Evolutionary conservation across 2,113 vertebrate species (phyloP), one percentile per base, ranked within the genome.

Genomic region (Grus americana): DNA sequence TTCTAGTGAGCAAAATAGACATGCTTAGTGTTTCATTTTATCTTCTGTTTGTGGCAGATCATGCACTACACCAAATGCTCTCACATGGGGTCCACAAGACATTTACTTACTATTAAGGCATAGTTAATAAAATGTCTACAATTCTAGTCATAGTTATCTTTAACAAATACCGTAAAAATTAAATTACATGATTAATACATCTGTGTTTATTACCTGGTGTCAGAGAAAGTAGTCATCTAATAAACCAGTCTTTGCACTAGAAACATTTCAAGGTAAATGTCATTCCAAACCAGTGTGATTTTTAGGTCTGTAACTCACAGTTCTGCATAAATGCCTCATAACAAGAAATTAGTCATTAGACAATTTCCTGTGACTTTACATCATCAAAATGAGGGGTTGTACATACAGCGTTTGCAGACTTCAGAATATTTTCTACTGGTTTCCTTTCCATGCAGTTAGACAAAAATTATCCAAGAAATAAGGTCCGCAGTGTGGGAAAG

Each of bases 151-250:
- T 70, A 90, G 62, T 84, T 72, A 47, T 67, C 63, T 95, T 88
- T 88, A 90, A 86, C 13, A 85, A 96, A 95, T 82, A 81, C 38
- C 23, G 88, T 82, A 86, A 92, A 93, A 93, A 96, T 74, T 94
- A 91, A 81, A 92, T 91, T 70, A 94, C 17, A 7, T 75, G 6
- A 63, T 65, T 84, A 84, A 91, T 63, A 74, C 12, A 57, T 71
- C 65, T 78, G 9, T 86, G 42, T 95, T 95, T 92, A 85, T 85
- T 80, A 86, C 15, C 23, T 92, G 38, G 21, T 91, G 61, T 84
- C 61, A 91, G 49, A 84, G 62, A 83, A 68, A 96, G 32, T 5
- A 30, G 46, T 67, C 36, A 88, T 86, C 49, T 58, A 86, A 90
- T 76, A 95, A 81, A 90, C 84, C 57, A 92, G 54, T 26, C 24